phyloP scores from a whole-genome alignment of 1,140 invertebrate genomes.

The Rhagoletis pomonella region DNA sequence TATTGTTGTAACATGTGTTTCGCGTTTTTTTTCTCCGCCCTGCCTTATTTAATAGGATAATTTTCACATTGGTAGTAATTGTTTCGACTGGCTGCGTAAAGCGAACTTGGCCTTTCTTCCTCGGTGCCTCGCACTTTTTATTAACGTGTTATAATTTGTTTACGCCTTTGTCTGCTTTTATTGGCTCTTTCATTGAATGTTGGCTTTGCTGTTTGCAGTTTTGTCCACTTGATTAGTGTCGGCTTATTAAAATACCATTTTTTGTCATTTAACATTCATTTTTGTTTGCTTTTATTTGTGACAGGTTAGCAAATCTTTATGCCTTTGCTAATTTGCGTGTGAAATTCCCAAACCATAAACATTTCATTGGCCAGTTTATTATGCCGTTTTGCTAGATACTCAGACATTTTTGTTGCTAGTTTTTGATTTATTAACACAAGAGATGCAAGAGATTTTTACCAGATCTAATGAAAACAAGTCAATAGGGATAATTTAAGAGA shows the following conservation, averaged over 20 bases:
- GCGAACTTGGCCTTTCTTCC: slow-evolving; percentile 25
- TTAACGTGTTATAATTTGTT: slow-evolving; percentile 43
- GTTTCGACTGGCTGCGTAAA: slow-evolving; percentile 53
- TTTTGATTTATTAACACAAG: no score
- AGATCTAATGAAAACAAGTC: no score
- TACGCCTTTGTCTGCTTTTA: not conserved
- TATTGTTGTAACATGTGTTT: not conserved
- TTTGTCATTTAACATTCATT: slow-evolving; percentile 45
- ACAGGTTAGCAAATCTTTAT: slow-evolving; percentile 68
- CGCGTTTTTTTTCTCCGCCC: not conserved
- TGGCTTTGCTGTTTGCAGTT: not conserved
- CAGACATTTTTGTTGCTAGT: no score
- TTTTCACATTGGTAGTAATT: slow-evolving; percentile 73
- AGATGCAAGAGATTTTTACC: no score
- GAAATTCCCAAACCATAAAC: slow-evolving; percentile 58
- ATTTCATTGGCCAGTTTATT: not conserved
- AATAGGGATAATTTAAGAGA: no score
- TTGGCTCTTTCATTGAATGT: not conserved
- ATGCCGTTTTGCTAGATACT: no score
- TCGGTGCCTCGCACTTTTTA: slow-evolving; percentile 39
- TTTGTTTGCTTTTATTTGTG: slow-evolving; percentile 45
- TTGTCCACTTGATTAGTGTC: slow-evolving; percentile 39
- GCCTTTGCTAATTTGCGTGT: slow-evolving; percentile 73
- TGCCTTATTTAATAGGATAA: slow-evolving; percentile 71
- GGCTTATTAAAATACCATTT: slow-evolving; percentile 61